Evolutionary conservation across 2,113 vertebrate genomes (phyloP).

Genomic region (Entosphenus tridentatus): DNA sequence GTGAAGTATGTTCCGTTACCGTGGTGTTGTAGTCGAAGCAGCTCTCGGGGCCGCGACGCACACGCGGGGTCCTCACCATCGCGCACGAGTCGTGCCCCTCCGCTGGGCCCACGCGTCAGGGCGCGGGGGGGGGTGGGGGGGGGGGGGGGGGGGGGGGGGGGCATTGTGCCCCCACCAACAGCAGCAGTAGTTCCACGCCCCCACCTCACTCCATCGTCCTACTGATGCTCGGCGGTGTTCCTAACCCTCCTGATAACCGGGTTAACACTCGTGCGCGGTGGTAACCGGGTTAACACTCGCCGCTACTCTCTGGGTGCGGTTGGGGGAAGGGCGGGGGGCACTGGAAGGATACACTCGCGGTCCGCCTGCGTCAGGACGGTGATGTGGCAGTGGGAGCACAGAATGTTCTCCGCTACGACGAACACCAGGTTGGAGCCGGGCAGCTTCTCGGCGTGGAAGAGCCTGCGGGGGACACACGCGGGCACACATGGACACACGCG

Average conservation of each 20-base stretch:
- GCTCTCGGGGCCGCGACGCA: slow-evolving; percentile 65
- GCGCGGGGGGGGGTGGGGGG: background rate
- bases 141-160: background rate
- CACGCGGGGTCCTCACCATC: slow-evolving; percentile 45
- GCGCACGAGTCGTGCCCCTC: slow-evolving; percentile 64
- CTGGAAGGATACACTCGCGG: slow-evolving; percentile 66
- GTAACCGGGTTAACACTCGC: background rate
- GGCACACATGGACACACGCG: no score
- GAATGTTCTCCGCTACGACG: slow-evolving; percentile 77
- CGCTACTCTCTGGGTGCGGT: background rate
- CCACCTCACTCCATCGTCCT: background rate
- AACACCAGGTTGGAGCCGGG: slow-evolving; percentile 88
- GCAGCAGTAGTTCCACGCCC: background rate
- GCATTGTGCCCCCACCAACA: background rate
- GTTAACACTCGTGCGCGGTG: background rate
- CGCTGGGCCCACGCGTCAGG: slow-evolving; percentile 23
- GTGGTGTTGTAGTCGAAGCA: slow-evolving; percentile 65
- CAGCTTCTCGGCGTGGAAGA: slow-evolving; percentile 75
- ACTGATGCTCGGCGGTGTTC: background rate
- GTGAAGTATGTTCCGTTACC: no score
- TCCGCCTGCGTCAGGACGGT: slow-evolving; percentile 60
- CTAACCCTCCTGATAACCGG: background rate
- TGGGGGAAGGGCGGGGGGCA: background rate
- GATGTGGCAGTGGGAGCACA: slow-evolving; percentile 64
- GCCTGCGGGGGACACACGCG: slow-evolving; percentile 22